Conservation (phyloP, 2,888 invertebrate genomes). For the Hedychridium roseum region DNA sequence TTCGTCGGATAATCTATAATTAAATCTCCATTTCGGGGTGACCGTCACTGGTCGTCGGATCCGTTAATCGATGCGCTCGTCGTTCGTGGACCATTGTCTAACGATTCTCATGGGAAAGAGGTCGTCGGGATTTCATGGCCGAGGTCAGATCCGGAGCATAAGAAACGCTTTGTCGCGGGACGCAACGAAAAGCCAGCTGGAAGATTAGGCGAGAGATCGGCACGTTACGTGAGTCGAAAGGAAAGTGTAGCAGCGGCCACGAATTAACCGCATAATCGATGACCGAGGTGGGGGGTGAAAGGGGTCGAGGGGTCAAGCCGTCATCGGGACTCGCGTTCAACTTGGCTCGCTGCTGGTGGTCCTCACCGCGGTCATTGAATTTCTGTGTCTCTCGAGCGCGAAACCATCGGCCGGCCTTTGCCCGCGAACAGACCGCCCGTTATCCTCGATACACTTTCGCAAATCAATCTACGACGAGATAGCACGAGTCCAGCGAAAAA, state of each 20-base stretch:
- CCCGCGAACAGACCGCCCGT: conserved; percentile 23
- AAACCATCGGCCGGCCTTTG: conserved; percentile 29
- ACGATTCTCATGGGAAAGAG: no score
- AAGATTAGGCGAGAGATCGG: no score
- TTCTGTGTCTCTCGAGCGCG: conserved; percentile 21
- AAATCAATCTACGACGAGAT: conserved; percentile 3
- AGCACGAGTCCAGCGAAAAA: no score
- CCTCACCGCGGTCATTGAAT: conserved; percentile 39
- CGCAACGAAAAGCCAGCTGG: conserved; percentile 4
- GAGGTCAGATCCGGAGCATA: not conserved
- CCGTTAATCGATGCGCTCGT: no score
- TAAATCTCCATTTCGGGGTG: no score
- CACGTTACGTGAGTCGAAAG: conserved; percentile 20
- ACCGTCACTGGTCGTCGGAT: no score
- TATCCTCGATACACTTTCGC: conserved; percentile 27
- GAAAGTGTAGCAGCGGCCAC: conserved; percentile 29
- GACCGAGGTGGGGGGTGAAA: conserved; percentile 42
- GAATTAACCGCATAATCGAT: conserved; percentile 25
- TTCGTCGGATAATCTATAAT: no score
- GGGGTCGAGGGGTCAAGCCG: conserved; percentile 42
- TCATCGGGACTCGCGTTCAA: conserved; percentile 31
- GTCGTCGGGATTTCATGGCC: not conserved
- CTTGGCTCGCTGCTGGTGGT: conserved; percentile 47
- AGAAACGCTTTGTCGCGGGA: not conserved
- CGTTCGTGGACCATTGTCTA: no score